phyloP scores from a whole-genome alignment of 2,888 invertebrate species.

The Imbricaverruca yamaguchii region DNA sequence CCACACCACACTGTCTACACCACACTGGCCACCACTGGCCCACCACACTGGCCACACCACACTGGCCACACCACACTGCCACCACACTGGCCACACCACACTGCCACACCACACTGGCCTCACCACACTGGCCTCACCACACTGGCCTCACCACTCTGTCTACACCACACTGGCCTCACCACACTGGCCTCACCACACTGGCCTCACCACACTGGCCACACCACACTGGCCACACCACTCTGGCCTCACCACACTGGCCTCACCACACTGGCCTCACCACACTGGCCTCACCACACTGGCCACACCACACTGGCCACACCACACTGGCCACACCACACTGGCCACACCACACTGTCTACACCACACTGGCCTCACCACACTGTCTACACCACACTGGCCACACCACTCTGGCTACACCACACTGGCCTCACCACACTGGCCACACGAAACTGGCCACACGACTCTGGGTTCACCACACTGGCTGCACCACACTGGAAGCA shows the following conservation, averaged over 20 bases:
- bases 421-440: no score
- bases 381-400: neutral
- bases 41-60: neutral
- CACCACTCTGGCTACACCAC: neutral
- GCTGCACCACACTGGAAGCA: no score
- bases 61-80: no score
- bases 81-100: no score
- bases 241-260: no score
- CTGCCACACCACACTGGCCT: no score
- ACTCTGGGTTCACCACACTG: no score
- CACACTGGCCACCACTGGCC: neutral
- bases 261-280: no score
- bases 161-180: no score
- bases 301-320: neutral
- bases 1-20: neutral
- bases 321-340: neutral
- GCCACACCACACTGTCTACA: neutral
- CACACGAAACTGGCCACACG: no score
- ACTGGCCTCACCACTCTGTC: neutral
- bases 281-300: no score
- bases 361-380: neutral
- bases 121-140: no score
- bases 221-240: neutral
- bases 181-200: neutral
- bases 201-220: neutral